Percentiles rank a stretch among this genome's conserved stretches.
Conservation (phyloP, 30 jellyfish, hydroid and myxozoan genomes). For the Aurelia aurita region DNA sequence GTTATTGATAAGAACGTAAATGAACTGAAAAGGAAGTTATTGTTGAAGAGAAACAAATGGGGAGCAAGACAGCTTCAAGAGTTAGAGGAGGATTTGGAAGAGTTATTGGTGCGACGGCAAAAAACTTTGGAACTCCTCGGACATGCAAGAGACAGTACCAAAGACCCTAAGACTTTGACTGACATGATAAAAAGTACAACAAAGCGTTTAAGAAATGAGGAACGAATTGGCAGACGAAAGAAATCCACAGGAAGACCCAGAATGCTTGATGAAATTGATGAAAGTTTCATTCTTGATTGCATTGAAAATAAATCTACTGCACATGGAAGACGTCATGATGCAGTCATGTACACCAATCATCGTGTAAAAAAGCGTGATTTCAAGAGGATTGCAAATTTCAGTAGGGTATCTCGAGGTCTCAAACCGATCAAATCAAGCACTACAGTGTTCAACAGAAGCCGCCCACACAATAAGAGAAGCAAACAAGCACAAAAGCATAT, state of each 20-base stretch:
- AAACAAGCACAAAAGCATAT: not conserved
- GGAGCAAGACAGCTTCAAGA: not conserved
- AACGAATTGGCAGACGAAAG: no score
- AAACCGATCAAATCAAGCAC: slow-evolving; percentile 9
- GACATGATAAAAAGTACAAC: not conserved
- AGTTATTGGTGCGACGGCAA: not conserved
- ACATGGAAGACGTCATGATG: slow-evolving; percentile 14
- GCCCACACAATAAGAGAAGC: not conserved
- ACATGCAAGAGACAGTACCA: not conserved
- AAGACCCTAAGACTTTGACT: no score
- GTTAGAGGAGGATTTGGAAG: not conserved
- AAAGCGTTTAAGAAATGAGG: not conserved
- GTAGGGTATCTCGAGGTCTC: slow-evolving; percentile 3
- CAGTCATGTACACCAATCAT: slow-evolving; percentile 1
- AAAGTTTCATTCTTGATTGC: not conserved
- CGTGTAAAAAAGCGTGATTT: slow-evolving; percentile 15
- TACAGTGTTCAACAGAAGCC: slow-evolving; percentile 9
- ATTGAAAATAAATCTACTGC: slow-evolving; percentile 25
- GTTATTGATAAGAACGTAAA: not conserved
- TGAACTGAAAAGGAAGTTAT: not conserved
- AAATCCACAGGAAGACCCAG: not conserved
- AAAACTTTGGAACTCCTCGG: not conserved
- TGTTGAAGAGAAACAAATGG: not conserved
- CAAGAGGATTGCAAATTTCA: not conserved
- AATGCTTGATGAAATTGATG: slow-evolving; percentile 17